Evolutionary conservation across 2,888 invertebrate genomes (phyloP).

Genomic region (Agrochola macilenta): DNA sequence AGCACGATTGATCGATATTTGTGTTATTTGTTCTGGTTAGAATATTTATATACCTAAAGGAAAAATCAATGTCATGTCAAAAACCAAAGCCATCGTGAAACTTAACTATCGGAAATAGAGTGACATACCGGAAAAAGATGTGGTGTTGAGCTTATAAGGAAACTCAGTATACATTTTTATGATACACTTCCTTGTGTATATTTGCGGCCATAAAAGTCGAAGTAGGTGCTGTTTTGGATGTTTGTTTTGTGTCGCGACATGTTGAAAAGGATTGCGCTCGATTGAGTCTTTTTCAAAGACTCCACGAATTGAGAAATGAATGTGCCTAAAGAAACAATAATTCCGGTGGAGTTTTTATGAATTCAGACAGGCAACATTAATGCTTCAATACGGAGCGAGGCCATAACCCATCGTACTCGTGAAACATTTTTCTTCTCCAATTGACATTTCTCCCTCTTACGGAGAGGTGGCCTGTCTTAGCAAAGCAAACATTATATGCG

Average conservation of each 20-base stretch:
- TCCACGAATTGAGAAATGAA: not conserved
- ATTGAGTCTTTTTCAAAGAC: not conserved
- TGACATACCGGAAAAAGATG: no score
- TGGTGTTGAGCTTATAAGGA: no score
- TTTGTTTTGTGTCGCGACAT: not conserved
- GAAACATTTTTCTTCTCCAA: constrained; percentile 10
- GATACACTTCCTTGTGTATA: not conserved
- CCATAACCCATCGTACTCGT: no score
- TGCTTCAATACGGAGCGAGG: no score
- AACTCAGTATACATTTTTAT: not conserved
- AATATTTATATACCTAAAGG: no score
- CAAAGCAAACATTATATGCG: no score
- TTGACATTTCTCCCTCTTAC: not conserved
- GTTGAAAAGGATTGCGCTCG: not conserved
- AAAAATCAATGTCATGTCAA: no score
- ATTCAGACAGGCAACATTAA: not conserved
- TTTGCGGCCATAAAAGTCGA: not conserved
- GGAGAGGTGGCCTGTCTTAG: no score
- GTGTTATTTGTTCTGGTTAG: no score
- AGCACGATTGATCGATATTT: no score
- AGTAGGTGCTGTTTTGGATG: not conserved
- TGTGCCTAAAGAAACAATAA: not conserved
- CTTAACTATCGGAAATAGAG: no score
- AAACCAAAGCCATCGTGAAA: no score
- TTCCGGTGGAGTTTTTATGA: not conserved